A percentile compares a stretch with the other conserved stretches of the same genome.
Evolutionary conservation across 37 sponge, comb jelly and placozoan species (phyloP).

Genomic region (Axinella damicornis): DNA sequence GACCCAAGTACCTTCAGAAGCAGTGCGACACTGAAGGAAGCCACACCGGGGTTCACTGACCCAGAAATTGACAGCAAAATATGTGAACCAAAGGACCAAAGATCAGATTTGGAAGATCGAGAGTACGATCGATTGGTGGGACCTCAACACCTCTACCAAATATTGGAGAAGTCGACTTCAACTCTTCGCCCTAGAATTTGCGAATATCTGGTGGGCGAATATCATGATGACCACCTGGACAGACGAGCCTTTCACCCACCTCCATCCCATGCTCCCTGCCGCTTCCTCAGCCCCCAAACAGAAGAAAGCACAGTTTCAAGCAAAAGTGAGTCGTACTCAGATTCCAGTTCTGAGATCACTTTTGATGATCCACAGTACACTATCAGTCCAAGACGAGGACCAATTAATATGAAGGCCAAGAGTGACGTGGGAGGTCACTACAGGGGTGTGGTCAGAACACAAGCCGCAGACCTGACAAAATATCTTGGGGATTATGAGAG

Average conservation of each 20-base stretch:
- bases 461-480: conserved; percentile 10
- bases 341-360: neutral
- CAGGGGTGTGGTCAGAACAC: neutral
- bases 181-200: neutral
- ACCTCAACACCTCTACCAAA: conserved; percentile 7
- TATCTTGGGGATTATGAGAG: conserved; percentile 52
- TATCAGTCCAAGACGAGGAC: neutral
- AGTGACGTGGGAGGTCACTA: neutral
- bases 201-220: neutral
- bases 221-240: neutral
- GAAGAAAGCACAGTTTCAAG: neutral
- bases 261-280: neutral
- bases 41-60: neutral
- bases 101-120: neutral
- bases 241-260: neutral
- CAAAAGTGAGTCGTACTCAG: neutral
- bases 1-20: neutral
- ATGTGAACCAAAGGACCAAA: neutral
- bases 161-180: neutral
- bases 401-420: too few species aligned
- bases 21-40: neutral
- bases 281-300: neutral
- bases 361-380: conserved; percentile 10
- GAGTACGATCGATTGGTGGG: conserved; percentile 7
- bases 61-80: neutral